Evolutionary conservation across 1,140 invertebrate genomes (phyloP), one percentile per base, ranked within the genome.

Genomic region (Aporrectodea caliginosa): DNA sequence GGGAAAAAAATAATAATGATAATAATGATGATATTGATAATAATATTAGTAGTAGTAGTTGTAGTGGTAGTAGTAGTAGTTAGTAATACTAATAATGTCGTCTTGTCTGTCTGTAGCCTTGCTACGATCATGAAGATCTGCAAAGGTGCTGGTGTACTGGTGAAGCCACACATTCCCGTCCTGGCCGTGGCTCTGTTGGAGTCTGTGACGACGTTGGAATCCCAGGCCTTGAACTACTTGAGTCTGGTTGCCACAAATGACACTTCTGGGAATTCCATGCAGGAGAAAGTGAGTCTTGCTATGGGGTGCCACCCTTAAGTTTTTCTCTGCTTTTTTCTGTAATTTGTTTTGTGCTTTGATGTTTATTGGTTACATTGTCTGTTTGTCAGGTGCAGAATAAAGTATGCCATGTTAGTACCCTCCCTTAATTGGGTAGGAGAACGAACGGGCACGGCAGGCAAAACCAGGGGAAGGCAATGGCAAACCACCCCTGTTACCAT

Each of bases 101-200:
- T n/a, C n/a, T n/a, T n/a, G 43, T 58, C 14, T 75, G 31, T 69
- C 85, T 89, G 27, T 84, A 95, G 94, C 82, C 87, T 97, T 75
- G 92, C 93, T 85, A 95, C 94, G 0, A 91, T 97, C 16, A 93
- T 94, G 0, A 92, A 95, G 84, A 90, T 97, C 82, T 93, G 95
- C 72, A 91, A 92, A 16, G 91, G 92, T 29, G 93, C 94, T 58
- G 95, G 95, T 0, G 87, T 88, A 27, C 89, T 93, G 69, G 89
- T 97, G 22, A 93, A 93, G 78, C 93, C 93, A 6, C 94, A 95
- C 88, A 89, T 97, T 71, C 89, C 93, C 0, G 91, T 91, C 70
- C 88, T 98, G 30, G 93, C 97, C 83, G 93, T 94, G 0, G 93
- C 94, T 22, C 88, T 97, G 71, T 88, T 97, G 35, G 92, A 93